Percentiles rank a stretch among this genome's conserved stretches.
Evolutionary conservation across 2,113 vertebrate species (phyloP).

Genomic region (Pelecanus crispus): DNA sequence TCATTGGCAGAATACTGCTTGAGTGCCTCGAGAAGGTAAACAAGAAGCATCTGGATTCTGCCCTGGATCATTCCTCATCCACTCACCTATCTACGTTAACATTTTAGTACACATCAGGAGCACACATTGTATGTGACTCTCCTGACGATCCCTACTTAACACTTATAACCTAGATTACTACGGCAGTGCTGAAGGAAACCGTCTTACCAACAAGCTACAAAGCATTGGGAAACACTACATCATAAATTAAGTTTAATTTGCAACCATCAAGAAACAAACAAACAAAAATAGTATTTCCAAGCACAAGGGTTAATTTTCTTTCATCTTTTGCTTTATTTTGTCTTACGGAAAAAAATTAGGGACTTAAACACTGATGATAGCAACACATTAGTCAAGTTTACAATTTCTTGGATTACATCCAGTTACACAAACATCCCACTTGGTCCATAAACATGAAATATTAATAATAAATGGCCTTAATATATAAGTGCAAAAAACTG

Average conservation of each 20-base stretch:
- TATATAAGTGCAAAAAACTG: background rate
- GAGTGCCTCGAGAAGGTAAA: background rate
- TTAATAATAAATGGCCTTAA: background rate
- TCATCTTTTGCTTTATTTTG: background rate
- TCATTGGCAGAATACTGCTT: background rate
- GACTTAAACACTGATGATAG: background rate
- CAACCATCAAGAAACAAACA: background rate
- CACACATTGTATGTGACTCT: background rate
- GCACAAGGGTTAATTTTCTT: background rate
- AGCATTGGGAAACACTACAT: background rate
- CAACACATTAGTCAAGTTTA: background rate
- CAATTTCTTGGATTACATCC: background rate
- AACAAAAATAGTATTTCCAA: background rate
- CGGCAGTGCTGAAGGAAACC: background rate
- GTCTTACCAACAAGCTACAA: background rate
- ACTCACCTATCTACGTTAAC: background rate
- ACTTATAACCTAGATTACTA: background rate
- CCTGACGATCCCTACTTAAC: background rate
- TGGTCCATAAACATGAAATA: background rate
- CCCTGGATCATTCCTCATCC: background rate
- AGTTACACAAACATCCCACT: background rate
- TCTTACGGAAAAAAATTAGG: background rate
- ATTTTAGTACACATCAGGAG: background rate
- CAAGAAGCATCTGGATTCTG: background rate
- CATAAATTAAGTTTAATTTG: background rate